phyloP scores from a whole-genome alignment of 2,888 invertebrate genomes.

The Stenchaetothrips biformis region DNA sequence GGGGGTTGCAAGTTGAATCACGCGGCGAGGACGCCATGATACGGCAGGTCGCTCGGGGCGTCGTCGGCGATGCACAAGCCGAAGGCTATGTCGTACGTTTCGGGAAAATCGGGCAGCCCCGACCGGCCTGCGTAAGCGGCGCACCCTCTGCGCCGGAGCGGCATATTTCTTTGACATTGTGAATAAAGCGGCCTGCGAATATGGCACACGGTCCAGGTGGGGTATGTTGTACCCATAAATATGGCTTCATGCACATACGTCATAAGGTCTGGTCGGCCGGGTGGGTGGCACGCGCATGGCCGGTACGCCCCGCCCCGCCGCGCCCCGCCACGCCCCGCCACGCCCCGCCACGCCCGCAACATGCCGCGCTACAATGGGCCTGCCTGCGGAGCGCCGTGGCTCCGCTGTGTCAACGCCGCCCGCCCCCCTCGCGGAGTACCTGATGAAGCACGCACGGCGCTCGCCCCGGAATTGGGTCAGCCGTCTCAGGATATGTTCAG shows the following conservation, averaged over 20 bases:
- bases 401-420: conserved; percentile 5
- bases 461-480: no score
- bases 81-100: no score
- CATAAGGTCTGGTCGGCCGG: background rate
- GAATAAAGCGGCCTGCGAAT: no score
- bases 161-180: no score
- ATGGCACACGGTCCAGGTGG: no score
- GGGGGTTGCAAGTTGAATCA: background rate
- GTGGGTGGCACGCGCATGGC: conserved; percentile 4
- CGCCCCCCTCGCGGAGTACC: background rate
- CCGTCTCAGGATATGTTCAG: no score
- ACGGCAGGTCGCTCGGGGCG: background rate
- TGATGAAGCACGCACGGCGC: background rate
- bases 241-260: conserved; percentile 14
- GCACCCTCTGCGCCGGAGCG: no score
- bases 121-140: no score
- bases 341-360: background rate
- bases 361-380: conserved; percentile 8
- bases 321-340: background rate
- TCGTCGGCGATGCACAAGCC: background rate
- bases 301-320: conserved; percentile 1
- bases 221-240: conserved; percentile 20
- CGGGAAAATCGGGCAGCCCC: no score
- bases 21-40: background rate
- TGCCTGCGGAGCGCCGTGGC: background rate